Base-by-base conservation (phyloP, 2,888 invertebrate genomes). In the Rhogogaster chlorosoma region DNA sequence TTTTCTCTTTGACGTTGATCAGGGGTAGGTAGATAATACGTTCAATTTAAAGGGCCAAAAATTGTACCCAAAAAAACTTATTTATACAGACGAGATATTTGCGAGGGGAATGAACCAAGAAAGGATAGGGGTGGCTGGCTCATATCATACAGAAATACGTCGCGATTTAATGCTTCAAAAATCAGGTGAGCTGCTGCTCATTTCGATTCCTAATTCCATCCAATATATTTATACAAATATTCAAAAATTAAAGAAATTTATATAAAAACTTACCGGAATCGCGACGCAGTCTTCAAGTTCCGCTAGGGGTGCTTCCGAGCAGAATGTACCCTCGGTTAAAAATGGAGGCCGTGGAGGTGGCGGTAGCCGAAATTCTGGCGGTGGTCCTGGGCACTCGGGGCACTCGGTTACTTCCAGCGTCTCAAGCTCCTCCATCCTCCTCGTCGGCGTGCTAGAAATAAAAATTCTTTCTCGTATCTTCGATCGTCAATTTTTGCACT, bases 341-440 rank as follows among this genome's bases (percentile, higher is more conserved):
- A 96, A 96, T 85, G 97, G 96, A 84, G 97, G 97, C 91, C 96
- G 94, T 70, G 96, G 97, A 29, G 97, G 96, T 86, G 97, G 97
- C 85, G 97, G 97, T 90, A 96, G 93, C 92, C 96, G 94, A 93
- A 97, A 97, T 94, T 96, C 96, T 87, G 96, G 96, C 89, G 96
- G 96, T 90, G 96, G 96, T 91, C 96, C 96, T 89, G 96, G 95
- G 94, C 96, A 97, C 94, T 96, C 96, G 87, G 92, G 92, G 94
- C 96, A 96, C 94, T 96, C 96, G 93, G 94, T 95, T 94, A 95
- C 94, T 93, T 96, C 96, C 93, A 95, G 95, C 94, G 95, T 95
- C 92, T 96, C 95, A 94, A 96, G 95, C 94, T 96, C 96, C 96
- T 96, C 96, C 96, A 96, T 96, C 95, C 94, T 95, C 92, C 92